Conservation (phyloP, 1,140 invertebrate species). For the Grapholita molesta region DNA sequence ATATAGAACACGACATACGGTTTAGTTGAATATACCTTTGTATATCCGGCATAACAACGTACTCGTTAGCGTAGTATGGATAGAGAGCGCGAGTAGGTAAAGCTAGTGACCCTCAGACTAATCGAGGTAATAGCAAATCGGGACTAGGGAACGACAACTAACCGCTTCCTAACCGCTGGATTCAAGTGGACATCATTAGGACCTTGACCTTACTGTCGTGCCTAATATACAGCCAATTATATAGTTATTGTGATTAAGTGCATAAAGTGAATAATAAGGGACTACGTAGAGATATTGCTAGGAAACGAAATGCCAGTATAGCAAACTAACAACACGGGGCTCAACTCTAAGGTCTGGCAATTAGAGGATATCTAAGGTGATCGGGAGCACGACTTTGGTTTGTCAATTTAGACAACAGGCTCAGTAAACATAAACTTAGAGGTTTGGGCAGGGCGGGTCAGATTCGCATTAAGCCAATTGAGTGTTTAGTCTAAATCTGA, state of each 20-base stretch:
- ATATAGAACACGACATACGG: background rate
- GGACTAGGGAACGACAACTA: conserved; percentile 22
- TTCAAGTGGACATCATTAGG: conserved; percentile 19
- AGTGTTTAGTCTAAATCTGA: too few species aligned
- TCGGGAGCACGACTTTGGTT: too few species aligned
- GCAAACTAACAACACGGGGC: background rate
- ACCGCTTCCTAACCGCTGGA: conserved; percentile 15
- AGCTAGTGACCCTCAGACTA: conserved; percentile 20
- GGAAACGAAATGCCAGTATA: background rate
- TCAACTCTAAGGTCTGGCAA: background rate
- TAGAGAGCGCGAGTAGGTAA: conserved; percentile 4
- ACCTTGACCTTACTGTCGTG: conserved; percentile 17
- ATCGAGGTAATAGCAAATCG: conserved; percentile 23
- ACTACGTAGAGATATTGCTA: background rate
- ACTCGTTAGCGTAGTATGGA: background rate
- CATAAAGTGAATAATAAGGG: background rate
- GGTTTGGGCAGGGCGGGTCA: too few species aligned
- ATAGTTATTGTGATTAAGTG: conserved; percentile 3
- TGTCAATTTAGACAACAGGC: too few species aligned
- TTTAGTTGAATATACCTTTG: background rate
- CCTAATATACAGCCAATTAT: conserved; percentile 10
- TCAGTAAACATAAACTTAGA: too few species aligned
- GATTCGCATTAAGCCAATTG: too few species aligned
- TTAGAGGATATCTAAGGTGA: too few species aligned
- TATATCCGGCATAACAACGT: background rate